Conservation (phyloP, 2,113 vertebrate genomes). For the Fulmarus glacialis region DNA sequence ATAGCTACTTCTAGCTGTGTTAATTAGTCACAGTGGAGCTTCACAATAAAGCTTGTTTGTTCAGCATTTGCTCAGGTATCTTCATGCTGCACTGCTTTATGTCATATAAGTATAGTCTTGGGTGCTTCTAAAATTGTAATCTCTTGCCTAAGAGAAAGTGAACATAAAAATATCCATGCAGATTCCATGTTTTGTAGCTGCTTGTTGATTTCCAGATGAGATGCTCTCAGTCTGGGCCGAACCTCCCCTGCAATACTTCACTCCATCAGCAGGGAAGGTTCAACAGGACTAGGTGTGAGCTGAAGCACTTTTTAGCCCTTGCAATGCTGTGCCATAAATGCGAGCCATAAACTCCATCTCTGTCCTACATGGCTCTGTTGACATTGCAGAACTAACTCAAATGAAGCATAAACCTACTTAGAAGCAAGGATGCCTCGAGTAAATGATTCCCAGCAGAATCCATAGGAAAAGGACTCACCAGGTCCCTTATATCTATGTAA, state of each 20-base stretch:
- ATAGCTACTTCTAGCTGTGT: conserved; percentile 45
- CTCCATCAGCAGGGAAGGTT: neutral
- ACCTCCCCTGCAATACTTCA: neutral
- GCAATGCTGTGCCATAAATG: neutral
- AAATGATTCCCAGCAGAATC: neutral
- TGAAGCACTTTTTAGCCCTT: neutral
- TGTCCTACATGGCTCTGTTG: neutral
- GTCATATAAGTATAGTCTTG: neutral
- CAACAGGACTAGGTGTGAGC: neutral
- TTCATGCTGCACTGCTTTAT: neutral
- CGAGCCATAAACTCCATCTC: neutral
- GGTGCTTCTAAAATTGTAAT: neutral
- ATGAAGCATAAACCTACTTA: neutral
- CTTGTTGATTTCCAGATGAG: neutral
- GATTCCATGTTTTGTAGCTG: neutral
- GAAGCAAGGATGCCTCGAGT: neutral
- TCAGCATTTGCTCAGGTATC: conserved; percentile 37
- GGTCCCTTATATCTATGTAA: neutral
- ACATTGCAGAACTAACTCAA: neutral
- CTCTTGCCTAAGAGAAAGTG: neutral
- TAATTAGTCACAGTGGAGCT: conserved; percentile 58
- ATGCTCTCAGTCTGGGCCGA: neutral
- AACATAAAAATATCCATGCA: neutral
- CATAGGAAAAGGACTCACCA: neutral
- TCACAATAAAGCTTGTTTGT: conserved; percentile 38